Evolutionary conservation across 2,113 vertebrate species (phyloP).

Genomic region (Petaurus breviceps): DNA sequence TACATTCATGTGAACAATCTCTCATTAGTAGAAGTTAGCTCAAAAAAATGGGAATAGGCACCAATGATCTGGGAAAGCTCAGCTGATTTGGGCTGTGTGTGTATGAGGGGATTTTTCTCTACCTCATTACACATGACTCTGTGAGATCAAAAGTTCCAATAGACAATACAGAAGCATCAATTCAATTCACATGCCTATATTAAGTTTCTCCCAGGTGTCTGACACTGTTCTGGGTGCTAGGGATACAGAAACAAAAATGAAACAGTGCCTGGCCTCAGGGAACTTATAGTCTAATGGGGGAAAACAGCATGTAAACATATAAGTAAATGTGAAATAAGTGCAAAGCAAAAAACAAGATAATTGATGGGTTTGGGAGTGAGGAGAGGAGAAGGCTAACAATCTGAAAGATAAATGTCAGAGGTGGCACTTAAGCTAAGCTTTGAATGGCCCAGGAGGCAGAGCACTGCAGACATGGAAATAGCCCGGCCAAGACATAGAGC

Average conservation of each 20-base stretch:
- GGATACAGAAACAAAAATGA: neutral
- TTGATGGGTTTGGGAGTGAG: neutral
- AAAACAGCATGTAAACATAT: neutral
- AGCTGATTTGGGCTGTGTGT: neutral
- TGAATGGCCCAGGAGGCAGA: neutral
- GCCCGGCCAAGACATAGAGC: neutral
- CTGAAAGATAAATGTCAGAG: neutral
- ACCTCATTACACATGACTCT: neutral
- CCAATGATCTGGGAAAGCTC: neutral
- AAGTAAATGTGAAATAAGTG: neutral
- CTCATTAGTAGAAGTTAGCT: neutral
- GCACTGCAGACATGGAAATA: neutral
- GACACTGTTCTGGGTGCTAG: neutral
- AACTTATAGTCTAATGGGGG: neutral
- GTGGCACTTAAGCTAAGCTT: neutral
- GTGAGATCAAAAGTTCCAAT: neutral
- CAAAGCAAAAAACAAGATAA: neutral
- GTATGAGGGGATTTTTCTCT: neutral
- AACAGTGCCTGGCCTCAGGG: neutral
- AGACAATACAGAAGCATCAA: neutral
- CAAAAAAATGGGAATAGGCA: neutral
- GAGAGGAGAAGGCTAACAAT: neutral
- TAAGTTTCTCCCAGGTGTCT: neutral
- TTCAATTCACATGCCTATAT: neutral
- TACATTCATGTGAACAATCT: neutral